These are phyloP conservation scores for Pseudobourletiella spinata DNA, from an alignment of 1,140 invertebrate species.

Conservation along the genomic window DNA sequence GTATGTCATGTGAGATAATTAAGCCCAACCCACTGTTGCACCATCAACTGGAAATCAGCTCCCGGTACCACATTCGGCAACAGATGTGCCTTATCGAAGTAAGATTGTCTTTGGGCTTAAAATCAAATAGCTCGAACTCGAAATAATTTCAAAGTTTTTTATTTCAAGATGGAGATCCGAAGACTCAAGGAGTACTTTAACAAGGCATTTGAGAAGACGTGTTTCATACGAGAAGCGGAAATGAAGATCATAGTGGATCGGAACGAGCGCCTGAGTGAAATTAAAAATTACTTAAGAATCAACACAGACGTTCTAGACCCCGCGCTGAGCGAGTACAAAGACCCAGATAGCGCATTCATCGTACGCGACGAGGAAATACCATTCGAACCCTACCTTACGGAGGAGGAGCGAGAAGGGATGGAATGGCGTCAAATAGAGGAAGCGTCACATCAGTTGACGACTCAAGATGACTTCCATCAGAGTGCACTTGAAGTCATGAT, in stretches of 20 bases:
- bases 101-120: too few relatives aligned
- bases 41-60: background rate
- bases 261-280: constrained; percentile 25
- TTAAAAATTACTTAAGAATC: constrained; percentile 19
- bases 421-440: constrained; percentile 10
- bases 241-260: constrained; percentile 11
- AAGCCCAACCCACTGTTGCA: background rate
- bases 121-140: too few relatives aligned
- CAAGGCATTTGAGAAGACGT: constrained; percentile 16
- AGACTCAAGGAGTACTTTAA: constrained; percentile 27
- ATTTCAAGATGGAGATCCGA: constrained; percentile 29
- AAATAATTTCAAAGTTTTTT: too few relatives aligned
- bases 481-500: constrained; percentile 59
- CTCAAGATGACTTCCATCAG: constrained; percentile 53
- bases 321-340: constrained; percentile 5
- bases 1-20: background rate
- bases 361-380: constrained; percentile 13
- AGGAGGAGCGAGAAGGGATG: constrained; percentile 12
- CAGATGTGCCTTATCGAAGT: constrained; percentile 5
- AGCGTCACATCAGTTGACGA: constrained; percentile 40
- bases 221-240: constrained; percentile 8
- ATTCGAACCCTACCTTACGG: constrained; percentile 13
- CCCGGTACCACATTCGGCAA: background rate
- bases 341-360: constrained; percentile 8
- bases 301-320: constrained; percentile 15